These are phyloP conservation scores for Drosophila anomalata DNA, from an alignment of 2,888 invertebrate genomes.

Conservation along the genomic window DNA sequence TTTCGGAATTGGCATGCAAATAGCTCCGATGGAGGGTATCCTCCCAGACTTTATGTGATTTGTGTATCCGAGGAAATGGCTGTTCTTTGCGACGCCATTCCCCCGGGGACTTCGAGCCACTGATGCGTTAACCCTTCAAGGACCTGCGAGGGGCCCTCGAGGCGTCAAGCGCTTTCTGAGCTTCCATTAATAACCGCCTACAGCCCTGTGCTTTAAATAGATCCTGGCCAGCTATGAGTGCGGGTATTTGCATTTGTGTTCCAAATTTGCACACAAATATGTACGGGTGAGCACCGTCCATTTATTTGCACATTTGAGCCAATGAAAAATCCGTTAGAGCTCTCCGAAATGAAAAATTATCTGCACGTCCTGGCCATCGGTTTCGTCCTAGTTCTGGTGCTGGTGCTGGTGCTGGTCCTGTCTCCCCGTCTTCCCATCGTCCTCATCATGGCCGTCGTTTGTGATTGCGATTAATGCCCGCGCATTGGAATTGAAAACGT, in stretches of 20 bases:
- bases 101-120: background rate
- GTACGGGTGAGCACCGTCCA: slow-evolving; percentile 8
- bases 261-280: background rate
- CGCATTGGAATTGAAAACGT: slow-evolving; percentile 30
- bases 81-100: background rate
- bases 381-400: background rate
- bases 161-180: background rate
- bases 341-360: slow-evolving; percentile 66
- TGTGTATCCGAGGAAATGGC: too few relatives aligned
- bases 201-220: slow-evolving; percentile 16
- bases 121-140: slow-evolving; percentile 12
- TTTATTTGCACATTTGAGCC: slow-evolving; percentile 42
- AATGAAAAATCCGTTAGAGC: slow-evolving; percentile 48
- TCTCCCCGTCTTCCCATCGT: background rate
- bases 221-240: background rate
- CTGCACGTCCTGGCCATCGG: slow-evolving; percentile 43
- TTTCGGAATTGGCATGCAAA: background rate
- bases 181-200: slow-evolving; percentile 51
- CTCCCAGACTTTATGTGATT: background rate
- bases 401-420: background rate
- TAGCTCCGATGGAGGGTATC: background rate
- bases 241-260: background rate
- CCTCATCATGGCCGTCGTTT: slow-evolving; percentile 36
- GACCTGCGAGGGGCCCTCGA: background rate
- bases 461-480: slow-evolving; percentile 72